Base-by-base conservation (phyloP, 2,113 vertebrate species). In the Cinclus mexicanus region DNA sequence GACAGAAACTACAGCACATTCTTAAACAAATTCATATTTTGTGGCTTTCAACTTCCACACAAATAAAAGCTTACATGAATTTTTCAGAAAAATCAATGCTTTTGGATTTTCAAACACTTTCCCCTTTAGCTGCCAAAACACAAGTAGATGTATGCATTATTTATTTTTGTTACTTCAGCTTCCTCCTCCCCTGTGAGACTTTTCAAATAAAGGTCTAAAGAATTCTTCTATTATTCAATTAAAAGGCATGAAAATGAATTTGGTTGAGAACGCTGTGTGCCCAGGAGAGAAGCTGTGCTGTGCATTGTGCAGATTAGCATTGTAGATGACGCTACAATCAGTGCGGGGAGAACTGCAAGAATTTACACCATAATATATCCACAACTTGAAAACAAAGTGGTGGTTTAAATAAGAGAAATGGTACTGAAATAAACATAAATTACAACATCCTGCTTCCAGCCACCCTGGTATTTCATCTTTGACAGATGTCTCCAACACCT, bases 201-300 rank as follows among this genome's bases (percentile, higher is more conserved):
- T 70, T 57, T 75, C 82, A 92, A 90, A 90, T 71, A 93, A 81
- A 93, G 55, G 86, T 63, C 85, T 86, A 42, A 90, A 88, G 85
- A 93, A 96, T 83, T 80, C 37, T 23, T 92, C 14, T 29, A 78
- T 86, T 93, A 96, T 95, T 83, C 91, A 91, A 95, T 95, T 93
- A 95, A 88, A 94, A 95, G 94, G 94, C 93, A 97, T 92, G 94
- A 94, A 96, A 96, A 96, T 94, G 92, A 95, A 95, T 92, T 91
- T 96, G 83, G 90, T 78, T 81, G 88, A 88, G 92, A 96, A 90
- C 4, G 15, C 60, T 41, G 71, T 13, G 75, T 92, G 94, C 94
- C 88, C 92, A 95, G 93, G 93, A 96, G 92, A 96, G 93, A 89
- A 92, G 85, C 90, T 96, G 93, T 86, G 90, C 88, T 93, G 93